These are phyloP conservation scores for Sialis lutaria DNA, from an alignment of 2,888 invertebrate species.

Conservation along the genomic window DNA sequence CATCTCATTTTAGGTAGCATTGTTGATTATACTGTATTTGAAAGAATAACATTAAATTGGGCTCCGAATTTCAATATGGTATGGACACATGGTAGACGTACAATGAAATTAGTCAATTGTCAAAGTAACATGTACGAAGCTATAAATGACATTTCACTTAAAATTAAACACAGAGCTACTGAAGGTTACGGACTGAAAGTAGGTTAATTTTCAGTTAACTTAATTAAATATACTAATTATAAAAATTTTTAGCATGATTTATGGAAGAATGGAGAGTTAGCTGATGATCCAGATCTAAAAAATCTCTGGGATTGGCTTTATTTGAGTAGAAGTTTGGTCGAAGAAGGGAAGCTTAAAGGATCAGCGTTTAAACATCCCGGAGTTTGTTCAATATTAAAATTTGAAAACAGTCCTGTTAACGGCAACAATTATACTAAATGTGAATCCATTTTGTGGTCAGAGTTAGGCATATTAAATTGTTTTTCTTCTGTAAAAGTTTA, in stretches of 20 bases:
- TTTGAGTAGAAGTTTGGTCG: conserved; percentile 48
- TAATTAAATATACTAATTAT: conserved; percentile 1
- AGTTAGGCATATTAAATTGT: conserved; percentile 36
- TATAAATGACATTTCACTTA: conserved; percentile 51
- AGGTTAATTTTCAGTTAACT: conserved; percentile 11
- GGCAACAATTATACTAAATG: conserved; percentile 30
- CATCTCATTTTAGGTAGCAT: conserved; percentile 31
- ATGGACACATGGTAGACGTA: conserved; percentile 57
- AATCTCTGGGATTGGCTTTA: conserved; percentile 75
- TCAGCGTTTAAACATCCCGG: conserved; percentile 44
- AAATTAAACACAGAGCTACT: conserved; percentile 52
- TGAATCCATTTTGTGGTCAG: conserved; percentile 43
- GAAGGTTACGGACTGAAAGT: conserved; percentile 69
- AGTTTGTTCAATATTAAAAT: conserved; percentile 34
- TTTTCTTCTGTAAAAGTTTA: conserved; percentile 34
- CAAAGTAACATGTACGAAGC: conserved; percentile 31
- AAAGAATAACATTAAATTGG: conserved; percentile 69
- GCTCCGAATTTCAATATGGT: conserved; percentile 52
- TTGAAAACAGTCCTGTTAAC: conserved; percentile 24
- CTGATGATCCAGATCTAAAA: conserved; percentile 54
- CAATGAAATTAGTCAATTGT: conserved; percentile 39
- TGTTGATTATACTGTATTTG: conserved; percentile 59
- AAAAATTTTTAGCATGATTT: conserved; percentile 41
- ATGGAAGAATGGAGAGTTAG: conserved; percentile 61
- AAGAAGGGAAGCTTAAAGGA: conserved; percentile 41